Evolutionary conservation across 2,797 vertebrate genomes (phyloP).

Genomic region (Phalanger gymnotis): DNA sequence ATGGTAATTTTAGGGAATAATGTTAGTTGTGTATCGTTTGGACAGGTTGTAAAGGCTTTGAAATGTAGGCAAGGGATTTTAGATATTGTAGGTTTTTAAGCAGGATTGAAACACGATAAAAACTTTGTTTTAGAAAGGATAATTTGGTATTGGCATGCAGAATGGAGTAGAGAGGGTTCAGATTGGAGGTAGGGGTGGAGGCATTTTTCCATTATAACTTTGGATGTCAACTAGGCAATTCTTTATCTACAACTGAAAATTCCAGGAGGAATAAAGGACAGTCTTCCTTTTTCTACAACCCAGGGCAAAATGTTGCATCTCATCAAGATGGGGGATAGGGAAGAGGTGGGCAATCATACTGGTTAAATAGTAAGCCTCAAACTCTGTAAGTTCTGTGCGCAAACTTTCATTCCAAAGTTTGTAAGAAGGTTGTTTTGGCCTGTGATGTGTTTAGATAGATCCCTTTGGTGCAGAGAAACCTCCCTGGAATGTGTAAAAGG

Average conservation of each 20-base stretch:
- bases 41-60: not conserved
- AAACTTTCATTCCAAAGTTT: conserved; percentile 38
- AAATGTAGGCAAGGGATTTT: not conserved
- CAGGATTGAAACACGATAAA: not conserved
- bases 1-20: not conserved
- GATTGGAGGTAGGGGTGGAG: not conserved
- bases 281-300: not conserved
- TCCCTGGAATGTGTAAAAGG: not conserved
- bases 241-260: not conserved
- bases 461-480: not conserved
- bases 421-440: not conserved
- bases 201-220: not conserved
- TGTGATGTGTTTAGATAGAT: conserved; percentile 5
- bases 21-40: not conserved
- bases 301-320: not conserved
- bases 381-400: not conserved
- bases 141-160: not conserved
- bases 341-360: not conserved
- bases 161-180: not conserved
- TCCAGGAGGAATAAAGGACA: not conserved
- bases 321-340: not conserved
- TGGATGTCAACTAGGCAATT: not conserved
- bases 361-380: not conserved
- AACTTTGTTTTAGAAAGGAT: not conserved
- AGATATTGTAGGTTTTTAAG: not conserved